Evolutionary conservation across 2,888 invertebrate genomes (phyloP).

Genomic region (Xestia ashworthii): DNA sequence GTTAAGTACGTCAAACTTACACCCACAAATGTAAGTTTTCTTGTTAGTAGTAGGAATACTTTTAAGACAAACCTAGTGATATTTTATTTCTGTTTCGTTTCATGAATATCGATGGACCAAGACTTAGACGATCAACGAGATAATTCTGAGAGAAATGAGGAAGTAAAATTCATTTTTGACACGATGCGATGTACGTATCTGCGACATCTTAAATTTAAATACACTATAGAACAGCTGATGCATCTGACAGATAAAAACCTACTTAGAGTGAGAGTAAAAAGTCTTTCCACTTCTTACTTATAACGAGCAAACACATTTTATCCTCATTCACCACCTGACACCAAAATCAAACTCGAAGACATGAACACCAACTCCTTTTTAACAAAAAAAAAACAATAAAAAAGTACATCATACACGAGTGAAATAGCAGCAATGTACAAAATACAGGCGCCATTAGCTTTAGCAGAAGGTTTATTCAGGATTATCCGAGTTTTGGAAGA

Average conservation of each 20-base stretch:
- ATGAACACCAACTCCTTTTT: not conserved
- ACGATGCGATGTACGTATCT: no score
- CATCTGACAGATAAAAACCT: no score
- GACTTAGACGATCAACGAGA: not conserved
- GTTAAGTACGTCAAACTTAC: no score
- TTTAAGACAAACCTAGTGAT: not conserved
- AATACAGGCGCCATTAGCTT: slow-evolving; percentile 67
- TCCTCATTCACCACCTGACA: not conserved
- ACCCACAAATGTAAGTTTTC: not conserved
- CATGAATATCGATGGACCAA: not conserved
- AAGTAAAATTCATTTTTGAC: no score
- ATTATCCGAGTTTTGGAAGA: slow-evolving; percentile 82
- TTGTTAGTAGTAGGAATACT: not conserved
- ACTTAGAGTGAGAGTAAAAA: no score
- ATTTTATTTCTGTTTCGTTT: not conserved
- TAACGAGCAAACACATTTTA: not conserved
- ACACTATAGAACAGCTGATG: not conserved
- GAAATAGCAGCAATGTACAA: slow-evolving; percentile 61
- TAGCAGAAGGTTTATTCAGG: slow-evolving; percentile 74
- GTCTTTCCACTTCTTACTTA: not conserved
- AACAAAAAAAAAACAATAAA: slow-evolving; percentile 3
- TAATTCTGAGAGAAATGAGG: no score
- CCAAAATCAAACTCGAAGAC: not conserved
- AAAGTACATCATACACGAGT: slow-evolving; percentile 44
- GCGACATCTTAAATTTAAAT: no score